Base-by-base conservation (phyloP, 2,113 vertebrate genomes). In the Ochotona princeps region DNA sequence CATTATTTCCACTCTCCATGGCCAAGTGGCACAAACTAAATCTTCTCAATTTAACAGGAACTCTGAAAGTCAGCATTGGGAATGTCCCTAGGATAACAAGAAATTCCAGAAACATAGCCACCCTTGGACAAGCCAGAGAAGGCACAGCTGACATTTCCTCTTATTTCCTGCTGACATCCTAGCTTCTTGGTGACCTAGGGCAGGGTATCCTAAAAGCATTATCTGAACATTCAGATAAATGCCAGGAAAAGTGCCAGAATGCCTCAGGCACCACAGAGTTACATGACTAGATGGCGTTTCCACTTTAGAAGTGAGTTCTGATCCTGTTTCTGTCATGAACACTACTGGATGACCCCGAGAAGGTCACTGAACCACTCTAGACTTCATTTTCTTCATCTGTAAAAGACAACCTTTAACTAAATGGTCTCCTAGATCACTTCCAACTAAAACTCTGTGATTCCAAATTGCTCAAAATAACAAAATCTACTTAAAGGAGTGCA, bases 61-160 rank as follows among this genome's bases (percentile, higher is more conserved):
- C 93, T 92, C 83, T 92, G 79, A 91, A 90, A 90, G 74, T 80
- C 69, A 90, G 87, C 78, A 67, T 6, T 72, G 61, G 72, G 91
- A 89, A 70, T 83, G 61, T 78, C 91, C 86, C 91, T 86, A 96
- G 70, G 94, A 94, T 83, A 96, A 83, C 51, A 91, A 84, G 38
- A 89, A 86, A 80, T 87, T 78, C 49, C 70, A 88, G 85, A 96
- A 90, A 89, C 18, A 67, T 1, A 21, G 12, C 23, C 12, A 63
- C 21, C 35, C 78, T 90, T 70, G 75, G 18, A 69, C 30, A 80
- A 85, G 30, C 32, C 79, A 95, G 21, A 1, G 38, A 87, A 82
- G 73, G 23, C 20, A 78, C 15, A 74, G 30, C 18, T 87, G 67
- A 87, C 25, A 35, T 60, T 94, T 88, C 89, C 86, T 90, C 66